Percentiles rank a stretch among this genome's conserved stretches.
Evolutionary conservation across 1,140 invertebrate species (phyloP).

Genomic region (Ceratina calcarata): DNA sequence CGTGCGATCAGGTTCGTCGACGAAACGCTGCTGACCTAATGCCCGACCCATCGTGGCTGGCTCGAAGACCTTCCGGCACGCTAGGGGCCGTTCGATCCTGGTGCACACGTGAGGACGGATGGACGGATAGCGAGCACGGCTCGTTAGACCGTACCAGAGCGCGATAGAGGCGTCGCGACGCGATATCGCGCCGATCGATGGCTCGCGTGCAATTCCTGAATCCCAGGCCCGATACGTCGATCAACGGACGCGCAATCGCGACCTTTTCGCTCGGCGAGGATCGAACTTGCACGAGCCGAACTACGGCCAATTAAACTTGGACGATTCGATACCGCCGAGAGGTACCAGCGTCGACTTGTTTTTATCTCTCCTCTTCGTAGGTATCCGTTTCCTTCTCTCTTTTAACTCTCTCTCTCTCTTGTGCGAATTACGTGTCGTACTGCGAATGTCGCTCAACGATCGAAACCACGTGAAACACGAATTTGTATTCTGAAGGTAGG

Average conservation of each 20-base stretch:
- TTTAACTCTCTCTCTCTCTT: too few relatives aligned
- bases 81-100: conserved; percentile 52
- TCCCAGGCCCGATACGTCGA: conserved; percentile 17
- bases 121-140: conserved; percentile 22
- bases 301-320: not conserved
- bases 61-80: conserved; percentile 55
- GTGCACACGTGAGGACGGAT: conserved; percentile 36
- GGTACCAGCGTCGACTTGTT: not conserved
- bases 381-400: too few relatives aligned
- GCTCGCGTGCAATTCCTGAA: conserved; percentile 8
- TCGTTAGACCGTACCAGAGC: conserved; percentile 32
- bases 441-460: too few relatives aligned
- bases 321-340: not conserved
- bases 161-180: conserved; percentile 27
- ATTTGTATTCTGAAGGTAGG: too few relatives aligned
- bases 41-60: conserved; percentile 48
- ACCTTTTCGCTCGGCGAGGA: not conserved
- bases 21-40: conserved; percentile 56
- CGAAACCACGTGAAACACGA: too few relatives aligned
- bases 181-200: conserved; percentile 42
- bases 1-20: conserved; percentile 28
- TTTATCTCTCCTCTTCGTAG: not conserved
- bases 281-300: not conserved
- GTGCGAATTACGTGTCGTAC: too few relatives aligned
- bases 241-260: not conserved